Evolutionary conservation across 2,888 invertebrate species (phyloP).

Genomic region (Synergus laeviventris): DNA sequence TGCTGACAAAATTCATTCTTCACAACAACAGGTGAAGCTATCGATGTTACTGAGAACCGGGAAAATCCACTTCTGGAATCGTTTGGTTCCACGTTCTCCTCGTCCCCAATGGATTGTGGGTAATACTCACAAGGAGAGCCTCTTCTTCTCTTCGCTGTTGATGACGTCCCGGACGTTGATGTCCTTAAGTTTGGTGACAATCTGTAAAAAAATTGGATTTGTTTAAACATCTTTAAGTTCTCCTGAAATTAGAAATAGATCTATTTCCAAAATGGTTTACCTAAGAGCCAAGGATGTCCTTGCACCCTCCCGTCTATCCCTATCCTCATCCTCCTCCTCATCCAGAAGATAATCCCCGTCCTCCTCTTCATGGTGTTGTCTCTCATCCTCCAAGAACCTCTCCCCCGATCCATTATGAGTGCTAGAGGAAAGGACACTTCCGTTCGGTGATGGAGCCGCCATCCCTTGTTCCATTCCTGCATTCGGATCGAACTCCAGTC

Average conservation of each 20-base stretch:
- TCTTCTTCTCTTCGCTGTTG: slow-evolving; percentile 47
- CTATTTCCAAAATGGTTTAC: slow-evolving; percentile 30
- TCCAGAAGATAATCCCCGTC: slow-evolving; percentile 60
- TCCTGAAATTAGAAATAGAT: too few relatives aligned
- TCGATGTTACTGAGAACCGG: slow-evolving; percentile 65
- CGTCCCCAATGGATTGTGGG: slow-evolving; percentile 68
- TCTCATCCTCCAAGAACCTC: slow-evolving; percentile 77
- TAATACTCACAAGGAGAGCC: slow-evolving; percentile 66
- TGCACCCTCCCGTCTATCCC: slow-evolving; percentile 52
- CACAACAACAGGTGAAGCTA: slow-evolving; percentile 61
- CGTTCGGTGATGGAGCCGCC: slow-evolving; percentile 73
- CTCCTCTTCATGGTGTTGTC: slow-evolving; percentile 75
- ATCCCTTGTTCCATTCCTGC: slow-evolving; percentile 74
- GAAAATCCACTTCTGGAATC: slow-evolving; percentile 52
- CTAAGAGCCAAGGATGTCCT: slow-evolving; percentile 47
- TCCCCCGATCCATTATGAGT: slow-evolving; percentile 75
- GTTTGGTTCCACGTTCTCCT: slow-evolving; percentile 72
- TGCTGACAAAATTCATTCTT: slow-evolving; percentile 59
- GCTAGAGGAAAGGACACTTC: slow-evolving; percentile 69
- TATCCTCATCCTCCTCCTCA: slow-evolving; percentile 48
- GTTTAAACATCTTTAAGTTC: neutral
- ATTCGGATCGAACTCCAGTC: slow-evolving; percentile 76
- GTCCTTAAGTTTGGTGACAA: slow-evolving; percentile 67
- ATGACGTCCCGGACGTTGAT: slow-evolving; percentile 6
- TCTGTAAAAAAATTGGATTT: slow-evolving; percentile 57